Conservation (phyloP, 2,113 vertebrate genomes). For the human region GRCh38 chr1:34540001-34540500, state of each 20-base stretch:
- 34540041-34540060: slow-evolving; percentile 24
- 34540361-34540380: background rate
- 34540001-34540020: background rate
- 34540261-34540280: background rate
- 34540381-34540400: background rate
- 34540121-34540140: background rate
- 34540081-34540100: background rate
- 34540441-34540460: slow-evolving; percentile 10
- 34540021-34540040: background rate
- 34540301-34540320: background rate
- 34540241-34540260: background rate
- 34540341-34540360: background rate
- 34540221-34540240: background rate
- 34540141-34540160: background rate
- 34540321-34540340: background rate
- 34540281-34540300: background rate
- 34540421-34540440: slow-evolving; percentile 16
- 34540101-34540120: background rate
- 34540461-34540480: background rate
- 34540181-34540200: background rate
- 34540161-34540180: background rate
- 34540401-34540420: background rate
- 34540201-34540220: background rate
- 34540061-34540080: background rate
- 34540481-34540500: slow-evolving; percentile 1